Base-by-base conservation (phyloP, 1,140 invertebrate genomes). In the Brachionus paranguensis region DNA sequence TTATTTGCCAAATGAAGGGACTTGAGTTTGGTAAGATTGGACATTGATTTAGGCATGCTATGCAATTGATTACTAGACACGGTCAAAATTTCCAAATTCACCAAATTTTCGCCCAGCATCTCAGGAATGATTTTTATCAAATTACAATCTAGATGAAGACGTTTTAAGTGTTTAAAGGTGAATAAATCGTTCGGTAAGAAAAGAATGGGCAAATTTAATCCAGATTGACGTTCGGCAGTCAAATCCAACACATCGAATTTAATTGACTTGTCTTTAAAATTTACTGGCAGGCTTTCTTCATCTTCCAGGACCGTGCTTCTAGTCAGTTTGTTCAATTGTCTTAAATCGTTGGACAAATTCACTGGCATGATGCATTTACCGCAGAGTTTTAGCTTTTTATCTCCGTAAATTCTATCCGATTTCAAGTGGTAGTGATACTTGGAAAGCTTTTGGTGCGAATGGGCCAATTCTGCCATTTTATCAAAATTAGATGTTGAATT, bases 1-100 rank as follows among this genome's bases (percentile, higher is more conserved):
- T 90, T 90, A 85, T 90, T 90, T 43, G 88, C 87, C 45, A 88
- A 55, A 84, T 90, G 89, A 24, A 90, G 84, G 84, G 89, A 89
- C 29, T 84, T 83, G 29, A 90, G 85, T 24, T 87, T 86, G n/a
- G 85, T 85, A 41, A 90, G 84, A 33, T 87, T 86, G 7, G 78
- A 74, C 53, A 90, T 87, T 53, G 86, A 86, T 4, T 85, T 78
- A 0, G 89, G 89, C 29, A 90, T 85, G 5, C 65, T 50, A 7
- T 85, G 84, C 33, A 90, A 78, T 7, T 85, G 78, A 86, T 90
- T 90, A 85, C 89, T 89, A 85, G 88, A 89, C 8, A 90, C 85
- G 20, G 88, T 86, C 29, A 90, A 50, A 24, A 87, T 85, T 84
- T 90, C 88, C 45, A 90, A 84, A 83, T 88, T 86, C 1, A 85